phyloP scores from a whole-genome alignment of 2,888 invertebrate genomes.

The Polietes domitor region DNA sequence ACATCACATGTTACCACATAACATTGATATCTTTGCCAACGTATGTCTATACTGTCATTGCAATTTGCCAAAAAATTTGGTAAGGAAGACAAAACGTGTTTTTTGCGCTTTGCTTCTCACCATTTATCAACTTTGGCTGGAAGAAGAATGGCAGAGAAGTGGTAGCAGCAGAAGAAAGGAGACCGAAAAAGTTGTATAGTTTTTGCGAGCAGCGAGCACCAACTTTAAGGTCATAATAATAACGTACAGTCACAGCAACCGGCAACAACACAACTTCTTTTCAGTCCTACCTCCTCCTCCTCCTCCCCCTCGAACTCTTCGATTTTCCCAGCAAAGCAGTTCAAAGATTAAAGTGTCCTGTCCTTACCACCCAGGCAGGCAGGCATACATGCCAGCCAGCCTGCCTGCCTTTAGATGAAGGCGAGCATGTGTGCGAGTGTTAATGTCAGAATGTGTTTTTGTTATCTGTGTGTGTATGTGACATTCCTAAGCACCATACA shows the following conservation, averaged over 20 bases:
- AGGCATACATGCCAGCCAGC: background rate
- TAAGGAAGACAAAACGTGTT: background rate
- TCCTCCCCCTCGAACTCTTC: too few species aligned
- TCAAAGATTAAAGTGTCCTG: conserved; percentile 5
- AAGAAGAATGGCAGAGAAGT: background rate
- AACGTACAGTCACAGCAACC: conserved; percentile 28
- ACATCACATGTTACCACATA: background rate
- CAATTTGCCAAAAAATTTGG: conserved; percentile 60
- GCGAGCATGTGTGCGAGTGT: background rate
- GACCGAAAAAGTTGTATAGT: conserved; percentile 11
- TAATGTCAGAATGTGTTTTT: background rate
- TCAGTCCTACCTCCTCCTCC: too few species aligned
- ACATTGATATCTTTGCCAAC: conserved; percentile 20
- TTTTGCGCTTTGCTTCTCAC: background rate
- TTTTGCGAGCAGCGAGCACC: background rate
- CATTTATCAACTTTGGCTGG: conserved; percentile 21
- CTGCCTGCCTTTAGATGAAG: background rate
- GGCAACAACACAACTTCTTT: background rate
- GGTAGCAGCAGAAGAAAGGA: background rate
- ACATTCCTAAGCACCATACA: conserved; percentile 17
- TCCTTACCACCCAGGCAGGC: too few species aligned
- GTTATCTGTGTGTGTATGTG: conserved; percentile 11
- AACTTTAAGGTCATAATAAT: conserved; percentile 38
- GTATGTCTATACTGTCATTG: conserved; percentile 55
- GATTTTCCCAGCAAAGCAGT: background rate